phyloP scores from a whole-genome alignment of 2,888 invertebrate species.

The Lacanobia wlatinum region DNA sequence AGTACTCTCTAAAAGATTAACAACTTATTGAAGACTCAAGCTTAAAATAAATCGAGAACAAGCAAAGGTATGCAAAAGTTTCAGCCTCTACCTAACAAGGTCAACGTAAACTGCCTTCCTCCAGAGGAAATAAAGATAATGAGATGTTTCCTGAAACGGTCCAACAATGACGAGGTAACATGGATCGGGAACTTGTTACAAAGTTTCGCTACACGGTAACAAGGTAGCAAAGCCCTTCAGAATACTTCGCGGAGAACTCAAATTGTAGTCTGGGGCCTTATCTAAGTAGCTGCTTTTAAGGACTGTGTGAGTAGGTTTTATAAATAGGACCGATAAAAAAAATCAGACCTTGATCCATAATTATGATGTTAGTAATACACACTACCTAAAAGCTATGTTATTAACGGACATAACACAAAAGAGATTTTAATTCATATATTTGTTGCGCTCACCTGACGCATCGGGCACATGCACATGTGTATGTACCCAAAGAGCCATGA shows the following conservation, averaged over 20 bases:
- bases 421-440: too few species aligned
- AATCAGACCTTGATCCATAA: too few species aligned
- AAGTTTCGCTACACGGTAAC: constrained; percentile 23
- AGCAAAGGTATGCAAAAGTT: constrained; percentile 19
- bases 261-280: background rate
- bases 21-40: background rate
- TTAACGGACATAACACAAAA: too few species aligned
- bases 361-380: too few species aligned
- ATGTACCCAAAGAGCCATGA: too few species aligned
- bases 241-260: constrained; percentile 18
- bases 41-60: constrained; percentile 3
- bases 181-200: constrained; percentile 33
- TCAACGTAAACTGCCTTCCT: constrained; percentile 5
- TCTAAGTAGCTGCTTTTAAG: too few species aligned
- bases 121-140: constrained; percentile 41
- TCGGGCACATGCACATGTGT: too few species aligned
- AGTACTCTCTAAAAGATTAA: too few species aligned
- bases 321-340: too few species aligned
- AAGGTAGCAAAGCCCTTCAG: background rate
- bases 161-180: constrained; percentile 23
- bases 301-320: too few species aligned
- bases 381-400: too few species aligned
- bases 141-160: constrained; percentile 48
- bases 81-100: constrained; percentile 8
- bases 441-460: too few species aligned